Percentiles rank a stretch among this genome's conserved stretches.
Conservation (phyloP, 2,888 invertebrate species). For the Scaeva pyrastri region DNA sequence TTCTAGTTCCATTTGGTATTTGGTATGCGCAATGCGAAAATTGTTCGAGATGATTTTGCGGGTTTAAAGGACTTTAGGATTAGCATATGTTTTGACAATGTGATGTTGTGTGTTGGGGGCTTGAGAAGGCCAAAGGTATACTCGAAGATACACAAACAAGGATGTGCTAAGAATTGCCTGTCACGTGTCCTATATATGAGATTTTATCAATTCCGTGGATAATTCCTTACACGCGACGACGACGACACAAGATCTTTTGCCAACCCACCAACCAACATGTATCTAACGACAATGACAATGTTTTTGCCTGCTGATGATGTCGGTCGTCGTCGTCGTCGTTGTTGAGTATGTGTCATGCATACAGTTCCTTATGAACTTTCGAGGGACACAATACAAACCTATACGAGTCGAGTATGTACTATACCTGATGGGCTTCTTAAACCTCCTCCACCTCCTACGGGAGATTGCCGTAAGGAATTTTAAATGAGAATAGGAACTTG, state of each 20-base stretch:
- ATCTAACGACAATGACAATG: too few species aligned
- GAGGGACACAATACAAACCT: too few species aligned
- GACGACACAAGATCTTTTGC: background rate
- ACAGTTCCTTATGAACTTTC: too few species aligned
- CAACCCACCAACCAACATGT: background rate
- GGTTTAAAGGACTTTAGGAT: constrained; percentile 64
- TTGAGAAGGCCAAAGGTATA: constrained; percentile 18
- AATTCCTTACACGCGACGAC: constrained; percentile 42
- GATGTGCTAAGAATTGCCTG: constrained; percentile 66
- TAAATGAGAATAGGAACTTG: constrained; percentile 66
- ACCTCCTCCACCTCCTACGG: background rate
- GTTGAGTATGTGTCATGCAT: too few species aligned
- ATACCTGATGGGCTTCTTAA: background rate
- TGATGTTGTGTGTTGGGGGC: background rate
- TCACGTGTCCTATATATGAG: constrained; percentile 67
- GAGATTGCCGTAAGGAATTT: constrained; percentile 69
- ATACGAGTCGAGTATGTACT: too few species aligned
- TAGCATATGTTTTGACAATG: constrained; percentile 30
- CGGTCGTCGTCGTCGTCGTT: too few species aligned
- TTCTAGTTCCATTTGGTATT: background rate
- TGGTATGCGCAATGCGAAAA: constrained; percentile 54
- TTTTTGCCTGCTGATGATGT: too few species aligned
- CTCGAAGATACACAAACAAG: constrained; percentile 9
- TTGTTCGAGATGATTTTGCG: constrained; percentile 20
- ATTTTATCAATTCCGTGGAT: constrained; percentile 70